Evolutionary conservation across 2,797 vertebrate species (phyloP), one percentile per base, ranked within the genome.

Genomic region (Coendou prehensilis): DNA sequence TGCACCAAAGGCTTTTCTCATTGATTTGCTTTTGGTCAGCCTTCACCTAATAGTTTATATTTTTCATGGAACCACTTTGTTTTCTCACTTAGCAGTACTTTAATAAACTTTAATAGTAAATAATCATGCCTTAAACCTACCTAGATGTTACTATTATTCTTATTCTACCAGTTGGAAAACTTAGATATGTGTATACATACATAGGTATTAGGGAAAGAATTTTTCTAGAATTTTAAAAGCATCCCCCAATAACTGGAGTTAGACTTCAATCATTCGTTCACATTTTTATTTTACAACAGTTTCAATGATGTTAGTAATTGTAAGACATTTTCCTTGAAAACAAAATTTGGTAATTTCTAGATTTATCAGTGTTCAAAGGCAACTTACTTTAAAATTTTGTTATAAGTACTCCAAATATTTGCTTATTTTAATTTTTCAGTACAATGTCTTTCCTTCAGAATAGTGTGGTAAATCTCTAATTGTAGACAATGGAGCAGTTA

Each of bases 221-320:
- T 79, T 54, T 78, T n/a, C 52, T 80, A n/a, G 7, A 23, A 6
- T 84, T 84, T 84, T 78, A 81, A 86, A 87, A 75, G 10, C 8
- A 52, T 18, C 56, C 75, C 22, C 52, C 20, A 11, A 41, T 17
- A 10, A 37, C 56, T 87, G 57, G 50, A 83, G 10, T 67, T 96
- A 28, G 69, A 78, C 3, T 82, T 80, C 64, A 81, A 61, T 28
- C 63, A 93, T 18, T 45, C 28, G 41, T 93, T 23, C 54, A 69
- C 5, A 45, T 83, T 87, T 78, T 92, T 86, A 64, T 67, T 87
- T 93, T 76, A 81, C 2, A 67, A 87, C 84, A 54, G 13, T 71
- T 92, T 88, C 45, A 83, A 0, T 59, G 30, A 76, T 79, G 28
- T 78, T 47, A 71, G 28, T 83, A 56, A 78, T 91, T 87, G 37